Evolutionary conservation across 2,888 invertebrate species (phyloP), one percentile per base, ranked within the genome.

Genomic region (Lithophane socia): DNA sequence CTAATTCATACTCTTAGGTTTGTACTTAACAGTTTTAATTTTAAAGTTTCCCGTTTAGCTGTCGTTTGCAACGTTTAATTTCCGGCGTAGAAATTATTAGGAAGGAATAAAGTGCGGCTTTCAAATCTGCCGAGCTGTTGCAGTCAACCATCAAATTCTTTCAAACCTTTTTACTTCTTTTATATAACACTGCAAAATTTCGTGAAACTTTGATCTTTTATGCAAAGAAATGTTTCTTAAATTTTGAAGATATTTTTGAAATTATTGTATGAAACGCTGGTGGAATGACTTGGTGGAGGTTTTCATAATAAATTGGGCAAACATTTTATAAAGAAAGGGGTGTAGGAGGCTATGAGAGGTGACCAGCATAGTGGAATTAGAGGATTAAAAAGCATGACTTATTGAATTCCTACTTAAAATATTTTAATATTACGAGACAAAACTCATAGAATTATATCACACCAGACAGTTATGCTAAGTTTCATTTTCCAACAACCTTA

Each of bases 1-100:
- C 60, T 54, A 18, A 69, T 76, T 72, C 52, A 37, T 85, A 69
- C 82, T 61, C 47, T 7, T 61, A 56, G 29, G 37, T 29, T 89
- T 90, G 87, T 92, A 92, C 92, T 93, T 91, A 92, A 93, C 93
- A 93, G 92, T 95, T 95, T 94, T 93, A 94, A 94, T 95, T 95
- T 94, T 92, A 94, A 94, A 94, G 92, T 94, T 95, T 94, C 89
- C 92, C 92, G 92, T 91, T 93, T 92, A 89, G 86, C 91, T 87
- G 90, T 87, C 88, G 93, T 91, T 91, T 91, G 93, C 93, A 93
- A 92, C 93, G 94, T 95, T 95, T 95, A 95, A 95, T 95, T 95
- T 95, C 95, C 95, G 95, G 90, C 81, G 85, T 88, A 90, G 92
- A 92, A 94, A 94, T 94, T 93, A 95, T 94, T 93, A 93, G 92